Evolutionary conservation across 2,113 vertebrate genomes (phyloP).

Genomic region (Forbesichthys agassizii): DNA sequence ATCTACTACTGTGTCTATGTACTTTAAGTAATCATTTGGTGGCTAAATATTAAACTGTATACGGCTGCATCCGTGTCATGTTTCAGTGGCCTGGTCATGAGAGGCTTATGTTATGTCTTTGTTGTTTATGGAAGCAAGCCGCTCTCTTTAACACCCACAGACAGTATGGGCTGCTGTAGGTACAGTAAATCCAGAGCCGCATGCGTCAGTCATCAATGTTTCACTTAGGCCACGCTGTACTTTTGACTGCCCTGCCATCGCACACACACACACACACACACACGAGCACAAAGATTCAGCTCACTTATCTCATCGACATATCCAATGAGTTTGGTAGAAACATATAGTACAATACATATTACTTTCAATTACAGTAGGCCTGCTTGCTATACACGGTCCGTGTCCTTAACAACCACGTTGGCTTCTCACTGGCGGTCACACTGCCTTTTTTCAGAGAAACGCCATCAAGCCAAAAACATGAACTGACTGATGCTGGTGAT

Average conservation of each 20-base stretch:
- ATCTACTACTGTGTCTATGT: slow-evolving; percentile 9
- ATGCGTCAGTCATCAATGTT: slow-evolving; percentile 45
- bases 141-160: too few species aligned
- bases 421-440: too few species aligned
- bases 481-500: background rate
- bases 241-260: slow-evolving; percentile 12
- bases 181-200: slow-evolving; percentile 19
- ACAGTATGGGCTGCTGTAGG: too few species aligned
- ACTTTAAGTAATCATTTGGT: slow-evolving; percentile 8
- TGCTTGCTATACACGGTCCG: too few species aligned
- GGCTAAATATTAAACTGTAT: background rate
- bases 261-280: background rate
- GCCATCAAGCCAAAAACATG: too few species aligned
- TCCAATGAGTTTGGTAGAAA: background rate
- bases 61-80: slow-evolving; percentile 23
- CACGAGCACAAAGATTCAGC: background rate
- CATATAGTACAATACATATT: too few species aligned
- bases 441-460: too few species aligned
- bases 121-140: slow-evolving; percentile 5
- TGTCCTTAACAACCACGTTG: too few species aligned
- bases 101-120: slow-evolving; percentile 43
- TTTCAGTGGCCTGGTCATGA: slow-evolving; percentile 22
- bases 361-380: too few species aligned
- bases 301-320: background rate
- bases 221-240: slow-evolving; percentile 38